Evolutionary conservation across 1,140 invertebrate genomes (phyloP), one percentile per base, ranked within the genome.

Genomic region (Caenorhabditis latens): DNA sequence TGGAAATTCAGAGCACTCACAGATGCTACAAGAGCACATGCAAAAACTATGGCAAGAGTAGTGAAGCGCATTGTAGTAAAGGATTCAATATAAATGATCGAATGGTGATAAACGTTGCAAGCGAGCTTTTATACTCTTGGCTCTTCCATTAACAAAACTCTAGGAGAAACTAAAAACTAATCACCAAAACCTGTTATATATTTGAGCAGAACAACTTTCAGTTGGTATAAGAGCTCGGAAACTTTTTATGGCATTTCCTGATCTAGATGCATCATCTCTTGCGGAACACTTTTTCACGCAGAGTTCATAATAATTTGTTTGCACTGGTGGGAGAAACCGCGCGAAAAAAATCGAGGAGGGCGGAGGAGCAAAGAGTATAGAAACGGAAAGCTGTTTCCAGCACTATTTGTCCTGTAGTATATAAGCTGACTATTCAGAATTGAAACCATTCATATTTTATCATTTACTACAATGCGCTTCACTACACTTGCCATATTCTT

Each of bases 401-500:
- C 4, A 8, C 13, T 2, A 58, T 8, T 8, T 19, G 8, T 21
- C 2, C 7, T n/a, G 57, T 19, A 58, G 57, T 58, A 58, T 58
- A 58, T n/a, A 58, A 58, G 7, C 16, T n/a, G 8, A 8, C n/a
- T 21, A 0, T 19, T 8, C n/a, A n/a, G 19, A n/a, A 19, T n/a
- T 71, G 16, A 40, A 42, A 71, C 46, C 65, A 9, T 40, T 65
- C 32, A 4, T 42, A 71, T 71, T 42, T 40, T 16, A 43, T 71
- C 65, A 71, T 16, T 43, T 71, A 19, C 65, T 71, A n/a, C 43
- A 71, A 71, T 71, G 65, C 65, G 65, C 40, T 71, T 71, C 65
- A 71, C 42, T 8, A 43, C 65, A 0, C 65, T 71, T 5, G 65
- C 65, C 19, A 42, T 71, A 2, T 71, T 71, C 2, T 71, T 71